phyloP scores from a whole-genome alignment of 2,888 invertebrate species.

The Pelosia muscerda region DNA sequence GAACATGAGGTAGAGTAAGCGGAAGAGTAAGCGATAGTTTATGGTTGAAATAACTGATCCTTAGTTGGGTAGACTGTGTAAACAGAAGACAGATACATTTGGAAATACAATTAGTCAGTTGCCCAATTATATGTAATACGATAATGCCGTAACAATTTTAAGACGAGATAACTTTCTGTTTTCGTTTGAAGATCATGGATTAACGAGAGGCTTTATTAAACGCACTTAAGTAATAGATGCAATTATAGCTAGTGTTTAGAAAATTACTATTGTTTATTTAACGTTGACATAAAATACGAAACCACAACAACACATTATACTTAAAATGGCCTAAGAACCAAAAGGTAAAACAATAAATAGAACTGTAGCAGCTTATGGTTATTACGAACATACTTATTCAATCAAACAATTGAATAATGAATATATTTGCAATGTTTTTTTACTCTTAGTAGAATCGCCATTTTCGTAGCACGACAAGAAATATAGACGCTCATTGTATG shows the following conservation, averaged over 20 bases:
- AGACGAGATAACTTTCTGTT: background rate
- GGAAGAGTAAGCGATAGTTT: background rate
- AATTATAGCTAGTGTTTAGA: background rate
- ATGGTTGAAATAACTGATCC: background rate
- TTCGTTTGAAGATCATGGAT: background rate
- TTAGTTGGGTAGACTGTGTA: background rate
- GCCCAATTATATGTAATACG: background rate
- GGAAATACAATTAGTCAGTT: too few species aligned
- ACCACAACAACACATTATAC: too few species aligned
- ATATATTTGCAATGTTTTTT: conserved; percentile 35
- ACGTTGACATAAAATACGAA: background rate
- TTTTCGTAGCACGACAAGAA: conserved; percentile 52
- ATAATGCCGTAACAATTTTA: background rate
- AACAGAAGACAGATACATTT: too few species aligned
- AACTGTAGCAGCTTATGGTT: background rate
- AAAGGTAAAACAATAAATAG: conserved; percentile 9
- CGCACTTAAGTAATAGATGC: background rate
- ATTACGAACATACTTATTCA: conserved; percentile 23
- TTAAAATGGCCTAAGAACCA: conserved; percentile 2
- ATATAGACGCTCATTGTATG: conserved; percentile 73
- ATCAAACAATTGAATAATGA: conserved; percentile 29
- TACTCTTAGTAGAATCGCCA: conserved; percentile 31
- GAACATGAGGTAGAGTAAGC: conserved; percentile 9
- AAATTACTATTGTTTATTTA: background rate
- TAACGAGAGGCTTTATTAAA: background rate